These are phyloP conservation scores for Xenopus petersii DNA, from an alignment of 2,797 vertebrate genomes.

Conservation along the genomic window DNA sequence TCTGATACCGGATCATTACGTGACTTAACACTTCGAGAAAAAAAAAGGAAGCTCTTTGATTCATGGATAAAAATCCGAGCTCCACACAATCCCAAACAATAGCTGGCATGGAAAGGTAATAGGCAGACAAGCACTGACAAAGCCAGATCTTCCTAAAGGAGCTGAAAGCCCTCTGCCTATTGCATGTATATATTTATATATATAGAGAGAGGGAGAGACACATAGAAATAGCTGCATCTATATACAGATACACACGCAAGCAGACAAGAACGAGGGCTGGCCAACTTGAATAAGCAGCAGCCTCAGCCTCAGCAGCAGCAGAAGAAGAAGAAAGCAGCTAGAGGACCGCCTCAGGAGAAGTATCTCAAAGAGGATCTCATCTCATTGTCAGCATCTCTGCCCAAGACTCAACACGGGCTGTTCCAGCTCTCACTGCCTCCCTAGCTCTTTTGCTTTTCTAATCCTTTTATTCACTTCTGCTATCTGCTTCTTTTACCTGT, in stretches of 20 bases:
- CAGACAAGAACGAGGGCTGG: constrained; percentile 67
- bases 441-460: constrained; percentile 39
- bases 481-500: constrained; percentile 28
- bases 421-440: constrained; percentile 44
- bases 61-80: constrained; percentile 87
- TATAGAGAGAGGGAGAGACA: constrained; percentile 28
- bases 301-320: constrained; percentile 58
- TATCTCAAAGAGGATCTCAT: constrained; percentile 70
- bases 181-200: constrained; percentile 60
- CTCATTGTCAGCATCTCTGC: constrained; percentile 68
- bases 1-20: constrained; percentile 88
- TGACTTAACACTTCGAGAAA: constrained; percentile 66
- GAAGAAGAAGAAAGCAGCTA: constrained; percentile 69
- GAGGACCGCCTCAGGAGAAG: constrained; percentile 75
- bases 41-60: constrained; percentile 72
- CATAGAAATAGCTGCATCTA: constrained; percentile 50
- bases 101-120: constrained; percentile 79
- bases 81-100: constrained; percentile 78
- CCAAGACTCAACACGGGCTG: constrained; percentile 58
- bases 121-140: constrained; percentile 77
- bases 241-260: constrained; percentile 55
- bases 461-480: constrained; percentile 15
- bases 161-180: constrained; percentile 67
- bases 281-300: constrained; percentile 72
- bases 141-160: constrained; percentile 62